Base-by-base conservation (phyloP, 2,888 invertebrate species). In the Agrochola lota region DNA sequence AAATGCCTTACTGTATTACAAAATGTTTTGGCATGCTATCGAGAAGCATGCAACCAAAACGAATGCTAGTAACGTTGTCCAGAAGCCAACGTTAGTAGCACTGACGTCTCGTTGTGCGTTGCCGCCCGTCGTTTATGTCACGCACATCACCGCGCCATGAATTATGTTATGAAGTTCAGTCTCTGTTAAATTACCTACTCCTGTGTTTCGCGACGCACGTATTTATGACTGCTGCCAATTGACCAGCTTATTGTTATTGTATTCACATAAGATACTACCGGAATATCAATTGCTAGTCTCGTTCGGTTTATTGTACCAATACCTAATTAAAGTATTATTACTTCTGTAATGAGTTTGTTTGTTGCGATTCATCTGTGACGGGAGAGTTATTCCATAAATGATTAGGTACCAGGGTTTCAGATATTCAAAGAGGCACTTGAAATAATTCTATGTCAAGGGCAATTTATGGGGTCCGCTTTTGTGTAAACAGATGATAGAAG, bases 161-260 rank as follows among this genome's bases (percentile, higher is more conserved):
- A 30, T 20, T 20, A 62, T 62, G 9, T 30, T 60, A 17, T 60
- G 26, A 60, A 43, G 78, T 80, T 40, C 2, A 8, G 30, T 15
- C 66, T 80, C 84, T 84, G 71, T 71, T 20, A 8, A 6, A 35
- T 26, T 57, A 60, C 49, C 12, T 79, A 71, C 40, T 84, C 71
- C 26, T 20, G 40, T 46, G 26, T n/a, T 30, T 23, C 12, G n/a
- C 49, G 78, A 64, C 60, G 23, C 71, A 77, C 69, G 60, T 85
- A 79, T 77, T 86, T 88, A 86, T 77, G 78, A 60, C 55, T 35
- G 55, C 30, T 77, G 55, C 72, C 88, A 88, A 81, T 88, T 81
- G 86, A 77, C 71, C 40, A 64, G 73, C 43, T 70, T 71, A 77
- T 77, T 81, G 77, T 77, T 73, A 85, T 76, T 74, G 57, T 68